Conservation (phyloP, 1,140 invertebrate species). For the Brachionus sp. region DNA sequence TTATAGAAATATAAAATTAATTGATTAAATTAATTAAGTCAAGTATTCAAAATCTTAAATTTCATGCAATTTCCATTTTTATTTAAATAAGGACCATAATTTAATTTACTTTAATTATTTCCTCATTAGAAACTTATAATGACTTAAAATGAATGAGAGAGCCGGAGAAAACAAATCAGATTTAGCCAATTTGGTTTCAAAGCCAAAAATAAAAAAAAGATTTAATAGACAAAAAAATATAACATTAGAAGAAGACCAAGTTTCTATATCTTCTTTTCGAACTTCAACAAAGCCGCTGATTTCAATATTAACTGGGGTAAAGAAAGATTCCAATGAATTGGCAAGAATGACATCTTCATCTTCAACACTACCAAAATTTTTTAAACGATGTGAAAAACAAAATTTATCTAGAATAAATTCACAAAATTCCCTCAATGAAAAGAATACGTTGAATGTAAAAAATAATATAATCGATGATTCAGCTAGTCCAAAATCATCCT, state of each 20-base stretch:
- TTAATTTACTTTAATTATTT: conserved; percentile 2
- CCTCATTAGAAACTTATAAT: not conserved
- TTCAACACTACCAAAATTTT: conserved; percentile 3
- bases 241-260: conserved; percentile 2
- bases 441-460: not conserved
- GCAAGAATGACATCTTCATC: not conserved
- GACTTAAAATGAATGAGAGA: conserved; percentile 3
- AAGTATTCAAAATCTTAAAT: conserved; percentile 32
- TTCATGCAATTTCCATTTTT: conserved; percentile 28
- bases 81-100: not conserved
- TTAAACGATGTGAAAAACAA: not conserved
- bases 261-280: not conserved
- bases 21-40: conserved; percentile 16
- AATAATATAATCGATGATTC: not conserved
- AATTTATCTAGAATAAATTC: conserved; percentile 16
- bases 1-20: not conserved
- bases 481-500: not conserved
- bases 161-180: not conserved
- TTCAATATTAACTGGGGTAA: not conserved
- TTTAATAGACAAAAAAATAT: conserved; percentile 6
- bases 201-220: not conserved
- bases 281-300: not conserved
- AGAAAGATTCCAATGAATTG: not conserved
- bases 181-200: not conserved
- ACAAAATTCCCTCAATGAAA: not conserved